phyloP scores from a whole-genome alignment of 2,113 vertebrate genomes.

The Perccottus glenii region DNA sequence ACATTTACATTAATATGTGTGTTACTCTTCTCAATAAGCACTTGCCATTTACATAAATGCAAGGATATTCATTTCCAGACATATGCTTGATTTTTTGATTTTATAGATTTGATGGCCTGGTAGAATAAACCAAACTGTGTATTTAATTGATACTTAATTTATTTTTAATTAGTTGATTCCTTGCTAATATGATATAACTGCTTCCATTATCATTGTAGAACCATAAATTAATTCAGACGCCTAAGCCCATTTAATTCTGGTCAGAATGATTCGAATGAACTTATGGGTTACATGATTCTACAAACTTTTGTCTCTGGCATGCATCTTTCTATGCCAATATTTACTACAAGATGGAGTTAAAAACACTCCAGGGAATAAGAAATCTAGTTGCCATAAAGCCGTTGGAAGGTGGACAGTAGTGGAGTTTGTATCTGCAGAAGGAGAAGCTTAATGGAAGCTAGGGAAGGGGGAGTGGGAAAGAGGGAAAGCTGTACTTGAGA shows the following conservation, averaged over 20 bases:
- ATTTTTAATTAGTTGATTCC: too few species aligned
- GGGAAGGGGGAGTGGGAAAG: slow-evolving; percentile 70
- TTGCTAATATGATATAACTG: neutral
- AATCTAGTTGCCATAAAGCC: slow-evolving; percentile 44
- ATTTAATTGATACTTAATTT: too few species aligned
- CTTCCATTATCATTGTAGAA: too few species aligned
- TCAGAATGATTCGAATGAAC: neutral
- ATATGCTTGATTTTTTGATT: slow-evolving; percentile 15
- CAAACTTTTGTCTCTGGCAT: slow-evolving; percentile 8
- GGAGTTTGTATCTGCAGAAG: slow-evolving; percentile 49
- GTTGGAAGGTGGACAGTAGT: slow-evolving; percentile 52
- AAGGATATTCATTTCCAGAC: slow-evolving; percentile 56
- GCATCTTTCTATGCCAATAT: slow-evolving; percentile 1
- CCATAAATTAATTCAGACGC: neutral
- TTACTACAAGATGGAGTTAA: slow-evolving; percentile 33
- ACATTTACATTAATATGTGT: slow-evolving; percentile 57
- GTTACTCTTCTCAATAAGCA: slow-evolving; percentile 49
- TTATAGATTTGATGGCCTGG: too few species aligned
- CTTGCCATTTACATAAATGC: slow-evolving; percentile 46
- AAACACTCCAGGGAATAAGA: slow-evolving; percentile 50
- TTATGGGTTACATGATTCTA: slow-evolving; percentile 17
- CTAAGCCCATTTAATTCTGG: neutral
- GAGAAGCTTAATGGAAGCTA: slow-evolving; percentile 71
- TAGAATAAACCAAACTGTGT: too few species aligned
- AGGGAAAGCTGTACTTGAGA: slow-evolving; percentile 86